A percentile compares a stretch with the other conserved stretches of the same genome.
Evolutionary conservation across 2,113 vertebrate genomes (phyloP).

Genomic region (Mobula birostris): DNA sequence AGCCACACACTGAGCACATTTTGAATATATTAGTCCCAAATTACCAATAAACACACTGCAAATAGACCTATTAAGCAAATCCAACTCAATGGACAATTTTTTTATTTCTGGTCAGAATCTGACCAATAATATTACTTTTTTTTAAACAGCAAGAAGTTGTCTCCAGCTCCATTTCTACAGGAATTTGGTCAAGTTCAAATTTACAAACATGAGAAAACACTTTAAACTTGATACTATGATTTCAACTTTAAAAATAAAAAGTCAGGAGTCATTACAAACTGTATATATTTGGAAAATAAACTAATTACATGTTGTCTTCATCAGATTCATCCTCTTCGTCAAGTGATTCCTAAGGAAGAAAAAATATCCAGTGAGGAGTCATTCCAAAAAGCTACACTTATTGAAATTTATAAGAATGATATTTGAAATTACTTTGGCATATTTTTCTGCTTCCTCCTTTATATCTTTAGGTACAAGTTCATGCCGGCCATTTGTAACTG

Average conservation of each 20-base stretch:
- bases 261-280: slow-evolving; percentile 42
- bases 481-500: slow-evolving; percentile 92
- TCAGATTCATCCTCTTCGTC: slow-evolving; percentile 98
- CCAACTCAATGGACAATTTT: neutral
- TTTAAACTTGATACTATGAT: slow-evolving; percentile 16
- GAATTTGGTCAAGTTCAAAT: slow-evolving; percentile 20
- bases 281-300: slow-evolving; percentile 43
- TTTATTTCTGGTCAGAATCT: slow-evolving; percentile 13
- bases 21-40: too few relatives aligned
- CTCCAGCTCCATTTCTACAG: slow-evolving; percentile 18
- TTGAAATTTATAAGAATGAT: neutral
- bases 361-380: slow-evolving; percentile 38
- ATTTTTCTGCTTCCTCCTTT: slow-evolving; percentile 93
- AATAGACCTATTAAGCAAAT: neutral
- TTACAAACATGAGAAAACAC: slow-evolving; percentile 10
- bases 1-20: neutral
- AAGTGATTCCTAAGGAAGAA: slow-evolving; percentile 80
- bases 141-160: neutral
- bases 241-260: slow-evolving; percentile 32
- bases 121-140: neutral
- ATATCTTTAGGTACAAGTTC: slow-evolving; percentile 90
- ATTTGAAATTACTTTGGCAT: slow-evolving; percentile 77
- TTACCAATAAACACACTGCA: too few relatives aligned
- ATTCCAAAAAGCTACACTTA: neutral
- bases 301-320: slow-evolving; percentile 90